Evolutionary conservation across 2,113 vertebrate genomes (phyloP), one percentile per base, ranked within the genome.

Genomic region (Rhinolophus sinicus): DNA sequence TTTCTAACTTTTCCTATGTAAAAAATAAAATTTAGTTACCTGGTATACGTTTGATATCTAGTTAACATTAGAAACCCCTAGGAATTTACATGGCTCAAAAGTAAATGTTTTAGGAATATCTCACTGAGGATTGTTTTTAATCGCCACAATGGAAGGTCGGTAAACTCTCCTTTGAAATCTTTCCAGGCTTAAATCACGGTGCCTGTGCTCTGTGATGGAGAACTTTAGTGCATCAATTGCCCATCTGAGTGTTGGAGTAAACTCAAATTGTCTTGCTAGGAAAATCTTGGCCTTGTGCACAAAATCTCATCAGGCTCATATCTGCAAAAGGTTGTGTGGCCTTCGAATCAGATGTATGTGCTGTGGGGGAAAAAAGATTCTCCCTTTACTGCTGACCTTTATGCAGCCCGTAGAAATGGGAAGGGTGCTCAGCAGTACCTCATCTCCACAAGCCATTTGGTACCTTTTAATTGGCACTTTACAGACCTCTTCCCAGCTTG

Each of bases 11-110:
- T 73, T 73, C 54, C 35, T 73, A 21, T n/a, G 44, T 47, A 62
- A 92, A 96, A 93, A 76, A 84, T 28, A 60, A 96, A 95, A 80
- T 47, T 16, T 64, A 35, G 22, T 35, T 76, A 65, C 13, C 28
- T 83, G 47, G 30, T 56, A 2, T 88, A 16, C 6, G 84, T 60
- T 81, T 65, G 86, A 10, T 81, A 54, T 54, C 4, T 94, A 70
- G 28, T 35, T 73, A 86, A 52, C 70, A 65, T 33, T 54, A 86
- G 8, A 95, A 67, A 28, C 12, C 7, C 21, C 19, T 40, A 40
- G 47, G 24, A 47, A 78, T 88, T 94, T 81, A 93, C n/a, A 33
- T 76, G 38, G 33, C 52, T 78, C 56, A 73, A 83, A 87, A 69
- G 30, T 65, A 28, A 28, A 58, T 92, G 38, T 84, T 95, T 95